phyloP scores from a whole-genome alignment of 2,888 invertebrate genomes.

The Polyommatus icarus region DNA sequence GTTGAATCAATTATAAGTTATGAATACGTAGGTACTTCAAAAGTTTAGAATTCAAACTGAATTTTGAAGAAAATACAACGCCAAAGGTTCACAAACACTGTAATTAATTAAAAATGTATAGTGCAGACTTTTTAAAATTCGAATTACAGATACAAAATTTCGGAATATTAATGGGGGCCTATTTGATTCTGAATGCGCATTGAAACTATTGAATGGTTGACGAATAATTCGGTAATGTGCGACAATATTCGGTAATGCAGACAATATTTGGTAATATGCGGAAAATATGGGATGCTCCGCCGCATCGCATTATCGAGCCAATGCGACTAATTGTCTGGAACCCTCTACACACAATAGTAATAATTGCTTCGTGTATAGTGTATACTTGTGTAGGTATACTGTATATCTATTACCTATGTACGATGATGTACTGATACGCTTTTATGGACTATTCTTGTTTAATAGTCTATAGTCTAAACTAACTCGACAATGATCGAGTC shows the following conservation, averaged over 20 bases:
- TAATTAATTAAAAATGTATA: neutral
- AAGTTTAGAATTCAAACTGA: neutral
- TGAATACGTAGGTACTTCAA: neutral
- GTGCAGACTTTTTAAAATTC: neutral
- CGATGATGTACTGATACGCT: neutral
- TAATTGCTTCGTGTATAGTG: conserved; percentile 5
- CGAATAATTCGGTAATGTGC: conserved; percentile 4
- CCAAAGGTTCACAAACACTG: neutral
- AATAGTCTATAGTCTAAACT: neutral
- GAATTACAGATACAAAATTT: neutral
- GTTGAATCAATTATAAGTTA: conserved; percentile 23
- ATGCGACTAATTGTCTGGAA: conserved; percentile 28
- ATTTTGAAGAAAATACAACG: neutral
- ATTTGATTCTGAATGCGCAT: neutral
- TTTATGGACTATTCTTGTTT: neutral
- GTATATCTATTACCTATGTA: neutral
- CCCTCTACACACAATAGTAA: conserved; percentile 9
- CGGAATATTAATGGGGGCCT: neutral
- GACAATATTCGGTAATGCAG: conserved; percentile 37
- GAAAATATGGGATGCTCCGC: conserved; percentile 42
- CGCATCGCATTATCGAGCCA: conserved; percentile 37
- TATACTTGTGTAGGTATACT: neutral
- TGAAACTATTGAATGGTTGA: neutral
- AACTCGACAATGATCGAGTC: neutral
- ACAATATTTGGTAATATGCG: conserved; percentile 42